phyloP scores from a whole-genome alignment of 2,113 vertebrate genomes.

The Corynorhinus townsendii region DNA sequence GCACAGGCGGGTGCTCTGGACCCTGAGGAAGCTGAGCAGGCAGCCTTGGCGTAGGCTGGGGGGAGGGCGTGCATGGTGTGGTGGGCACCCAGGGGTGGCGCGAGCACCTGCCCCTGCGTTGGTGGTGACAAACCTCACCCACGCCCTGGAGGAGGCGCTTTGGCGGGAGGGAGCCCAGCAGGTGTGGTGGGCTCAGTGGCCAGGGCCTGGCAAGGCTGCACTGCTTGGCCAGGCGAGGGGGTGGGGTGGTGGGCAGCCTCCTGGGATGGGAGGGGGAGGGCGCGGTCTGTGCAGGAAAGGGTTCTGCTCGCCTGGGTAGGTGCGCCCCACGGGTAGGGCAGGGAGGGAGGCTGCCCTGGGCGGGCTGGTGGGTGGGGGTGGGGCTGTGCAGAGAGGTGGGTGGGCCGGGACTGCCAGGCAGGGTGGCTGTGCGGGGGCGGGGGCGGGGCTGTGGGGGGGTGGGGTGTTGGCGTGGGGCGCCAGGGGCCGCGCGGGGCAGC shows the following conservation, averaged over 20 bases:
- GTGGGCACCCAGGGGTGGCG: neutral
- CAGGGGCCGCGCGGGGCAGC: too few relatives aligned
- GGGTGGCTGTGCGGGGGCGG: too few relatives aligned
- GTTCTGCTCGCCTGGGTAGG: neutral
- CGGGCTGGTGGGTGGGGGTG: neutral
- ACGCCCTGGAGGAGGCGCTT: neutral
- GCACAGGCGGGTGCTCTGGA: neutral
- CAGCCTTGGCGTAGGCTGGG: neutral
- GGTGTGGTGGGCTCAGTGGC: neutral
- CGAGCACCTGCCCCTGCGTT: neutral
- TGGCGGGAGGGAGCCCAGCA: slow-evolving; percentile 6
- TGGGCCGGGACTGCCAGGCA: too few relatives aligned
- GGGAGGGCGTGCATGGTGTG: rapidly evolving
- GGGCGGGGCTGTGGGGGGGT: neutral
- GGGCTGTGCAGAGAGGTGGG: neutral
- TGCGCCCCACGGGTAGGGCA: neutral
- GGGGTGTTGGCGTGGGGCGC: neutral
- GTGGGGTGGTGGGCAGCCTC: neutral
- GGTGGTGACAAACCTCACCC: neutral
- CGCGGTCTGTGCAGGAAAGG: neutral
- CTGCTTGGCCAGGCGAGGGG: neutral
- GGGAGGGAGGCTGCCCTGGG: neutral
- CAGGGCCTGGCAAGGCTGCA: neutral
- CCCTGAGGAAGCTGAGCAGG: neutral
- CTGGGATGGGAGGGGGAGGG: neutral